These are phyloP conservation scores for Sarcophaga caerulescens DNA, from an alignment of 2,888 invertebrate species.

Conservation along the genomic window DNA sequence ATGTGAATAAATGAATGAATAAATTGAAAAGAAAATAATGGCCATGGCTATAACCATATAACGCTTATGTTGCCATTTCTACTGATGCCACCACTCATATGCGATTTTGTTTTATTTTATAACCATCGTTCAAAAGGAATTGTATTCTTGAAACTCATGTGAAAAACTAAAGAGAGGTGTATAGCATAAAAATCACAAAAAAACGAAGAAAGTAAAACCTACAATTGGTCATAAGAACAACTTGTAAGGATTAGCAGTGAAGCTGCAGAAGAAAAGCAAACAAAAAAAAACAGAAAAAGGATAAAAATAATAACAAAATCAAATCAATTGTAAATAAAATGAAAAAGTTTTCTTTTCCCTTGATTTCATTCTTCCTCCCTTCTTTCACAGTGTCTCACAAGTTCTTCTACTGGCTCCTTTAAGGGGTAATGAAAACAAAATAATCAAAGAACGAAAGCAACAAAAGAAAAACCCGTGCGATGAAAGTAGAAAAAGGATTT, in stretches of 20 bases:
- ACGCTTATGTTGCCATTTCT: constrained; percentile 57
- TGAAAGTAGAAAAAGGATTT: neutral
- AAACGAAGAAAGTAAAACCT: neutral
- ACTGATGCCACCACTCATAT: neutral
- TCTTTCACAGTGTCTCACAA: neutral
- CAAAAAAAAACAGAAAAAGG: constrained; percentile 40
- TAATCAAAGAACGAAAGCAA: constrained; percentile 3
- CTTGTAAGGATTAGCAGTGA: constrained; percentile 40
- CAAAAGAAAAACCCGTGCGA: no score
- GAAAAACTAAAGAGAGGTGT: constrained; percentile 37
- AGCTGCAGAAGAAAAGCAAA: constrained; percentile 49
- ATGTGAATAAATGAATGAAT: constrained; percentile 34
- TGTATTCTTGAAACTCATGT: no score
- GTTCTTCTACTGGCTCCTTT: no score
- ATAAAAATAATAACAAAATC: constrained; percentile 48
- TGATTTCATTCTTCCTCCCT: neutral
- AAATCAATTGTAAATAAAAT: constrained; percentile 50
- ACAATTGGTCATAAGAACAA: constrained; percentile 41
- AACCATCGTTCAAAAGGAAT: no score
- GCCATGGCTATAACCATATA: constrained; percentile 25
- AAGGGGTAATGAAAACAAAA: constrained; percentile 24
- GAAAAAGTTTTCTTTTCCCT: constrained; percentile 32
- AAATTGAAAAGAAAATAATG: constrained; percentile 57
- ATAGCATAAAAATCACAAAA: neutral
- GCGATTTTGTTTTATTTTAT: neutral